These are phyloP conservation scores for Watsonalla cultraria DNA, from an alignment of 2,888 invertebrate species.

Conservation along the genomic window DNA sequence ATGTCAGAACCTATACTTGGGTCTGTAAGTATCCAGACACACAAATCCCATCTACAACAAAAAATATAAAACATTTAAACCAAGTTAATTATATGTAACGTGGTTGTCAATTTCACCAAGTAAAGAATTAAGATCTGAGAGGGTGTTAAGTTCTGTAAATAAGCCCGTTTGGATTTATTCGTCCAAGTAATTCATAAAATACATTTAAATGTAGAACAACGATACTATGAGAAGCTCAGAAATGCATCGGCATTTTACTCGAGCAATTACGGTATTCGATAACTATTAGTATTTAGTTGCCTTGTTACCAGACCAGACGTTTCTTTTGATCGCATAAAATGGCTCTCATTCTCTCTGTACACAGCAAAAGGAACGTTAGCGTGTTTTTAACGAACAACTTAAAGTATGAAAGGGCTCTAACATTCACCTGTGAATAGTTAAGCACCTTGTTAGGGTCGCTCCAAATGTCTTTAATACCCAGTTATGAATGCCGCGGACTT, in stretches of 20 bases:
- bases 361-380: slow-evolving; percentile 46
- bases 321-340: slow-evolving; percentile 51
- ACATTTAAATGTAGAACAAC: too few species aligned
- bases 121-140: too few species aligned
- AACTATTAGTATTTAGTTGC: slow-evolving; percentile 30
- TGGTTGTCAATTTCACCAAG: too few species aligned
- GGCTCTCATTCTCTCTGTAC: slow-evolving; percentile 40
- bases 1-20: too few species aligned
- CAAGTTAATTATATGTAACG: too few species aligned
- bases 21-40: too few species aligned
- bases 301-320: slow-evolving; percentile 48
- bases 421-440: slow-evolving; percentile 56
- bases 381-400: slow-evolving; percentile 62
- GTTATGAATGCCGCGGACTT: slow-evolving; percentile 35
- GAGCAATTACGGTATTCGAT: slow-evolving; percentile 35
- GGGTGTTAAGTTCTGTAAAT: too few species aligned
- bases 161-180: too few species aligned
- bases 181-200: too few species aligned
- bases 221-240: too few species aligned
- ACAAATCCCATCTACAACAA: too few species aligned
- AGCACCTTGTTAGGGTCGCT: slow-evolving; percentile 65
- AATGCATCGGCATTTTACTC: slow-evolving; percentile 12
- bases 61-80: too few species aligned
- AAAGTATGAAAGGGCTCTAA: slow-evolving; percentile 48
- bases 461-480: slow-evolving; percentile 60